phyloP scores from a whole-genome alignment of 2,113 vertebrate species.

The Heteronetta atricapilla region DNA sequence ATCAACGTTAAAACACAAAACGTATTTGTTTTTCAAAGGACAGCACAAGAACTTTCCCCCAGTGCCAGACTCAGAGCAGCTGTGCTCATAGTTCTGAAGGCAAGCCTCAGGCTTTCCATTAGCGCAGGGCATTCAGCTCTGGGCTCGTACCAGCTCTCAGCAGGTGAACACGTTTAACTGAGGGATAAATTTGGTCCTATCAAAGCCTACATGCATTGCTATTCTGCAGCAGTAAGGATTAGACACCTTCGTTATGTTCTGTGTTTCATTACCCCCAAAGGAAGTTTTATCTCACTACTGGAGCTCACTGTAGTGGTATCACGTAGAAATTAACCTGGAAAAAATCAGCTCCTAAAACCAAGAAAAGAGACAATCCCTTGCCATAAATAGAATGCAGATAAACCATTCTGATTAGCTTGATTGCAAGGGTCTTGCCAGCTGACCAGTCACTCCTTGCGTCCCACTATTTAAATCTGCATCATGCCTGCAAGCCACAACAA shows the following conservation, averaged over 20 bases:
- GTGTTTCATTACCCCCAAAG: background rate
- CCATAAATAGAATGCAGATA: accelerated
- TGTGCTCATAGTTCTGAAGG: accelerated
- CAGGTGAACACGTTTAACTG: background rate
- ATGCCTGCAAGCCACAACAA: accelerated
- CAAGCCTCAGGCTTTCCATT: too few relatives aligned
- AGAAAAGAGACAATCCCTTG: background rate
- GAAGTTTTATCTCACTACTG: background rate
- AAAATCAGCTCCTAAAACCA: accelerated
- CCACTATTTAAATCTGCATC: accelerated
- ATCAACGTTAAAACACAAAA: background rate
- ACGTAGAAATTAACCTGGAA: background rate
- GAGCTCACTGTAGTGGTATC: background rate
- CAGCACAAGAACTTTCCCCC: background rate
- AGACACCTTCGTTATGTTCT: background rate
- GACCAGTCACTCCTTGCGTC: accelerated
- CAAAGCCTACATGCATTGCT: background rate
- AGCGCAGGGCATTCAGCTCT: background rate
- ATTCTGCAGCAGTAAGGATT: background rate
- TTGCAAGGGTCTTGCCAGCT: background rate
- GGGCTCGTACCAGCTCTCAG: background rate
- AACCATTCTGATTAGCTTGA: accelerated
- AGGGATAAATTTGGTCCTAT: background rate
- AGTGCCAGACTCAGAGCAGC: background rate
- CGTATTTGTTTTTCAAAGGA: background rate